A percentile compares a stretch with the other conserved stretches of the same genome.
Evolutionary conservation across 2,113 vertebrate genomes (phyloP).

Genomic region (Esox niger): DNA sequence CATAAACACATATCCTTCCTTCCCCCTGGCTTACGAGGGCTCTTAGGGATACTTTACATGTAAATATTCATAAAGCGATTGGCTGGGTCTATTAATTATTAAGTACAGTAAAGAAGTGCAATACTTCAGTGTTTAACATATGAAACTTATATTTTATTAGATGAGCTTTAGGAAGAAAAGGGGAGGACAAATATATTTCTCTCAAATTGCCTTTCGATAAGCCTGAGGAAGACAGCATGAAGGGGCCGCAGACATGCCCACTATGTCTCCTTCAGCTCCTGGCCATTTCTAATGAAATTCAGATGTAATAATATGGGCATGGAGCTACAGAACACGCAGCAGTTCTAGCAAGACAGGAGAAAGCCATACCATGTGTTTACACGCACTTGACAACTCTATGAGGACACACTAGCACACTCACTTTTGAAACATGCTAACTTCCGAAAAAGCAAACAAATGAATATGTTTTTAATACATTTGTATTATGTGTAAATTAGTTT

Average conservation of each 20-base stretch:
- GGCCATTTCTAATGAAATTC: slow-evolving; percentile 18
- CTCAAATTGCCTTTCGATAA: slow-evolving; percentile 25
- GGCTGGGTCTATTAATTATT: slow-evolving; percentile 73
- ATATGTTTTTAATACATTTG: neutral
- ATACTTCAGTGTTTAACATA: slow-evolving; percentile 62
- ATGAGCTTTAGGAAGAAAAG: slow-evolving; percentile 45
- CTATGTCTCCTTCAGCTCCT: slow-evolving; percentile 14
- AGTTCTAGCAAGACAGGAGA: neutral
- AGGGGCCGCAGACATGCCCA: slow-evolving; percentile 13
- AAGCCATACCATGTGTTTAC: neutral
- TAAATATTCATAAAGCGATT: slow-evolving; percentile 74
- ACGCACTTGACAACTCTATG: neutral
- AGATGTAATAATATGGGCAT: slow-evolving; percentile 26
- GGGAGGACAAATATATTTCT: slow-evolving; percentile 39
- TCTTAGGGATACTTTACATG: slow-evolving; percentile 73
- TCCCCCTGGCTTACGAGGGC: slow-evolving; percentile 67
- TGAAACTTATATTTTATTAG: slow-evolving; percentile 61
- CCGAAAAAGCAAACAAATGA: neutral
- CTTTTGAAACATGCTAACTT: neutral
- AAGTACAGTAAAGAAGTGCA: slow-evolving; percentile 65
- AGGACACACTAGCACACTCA: neutral
- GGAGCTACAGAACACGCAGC: slow-evolving; percentile 6
- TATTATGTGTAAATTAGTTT: neutral
- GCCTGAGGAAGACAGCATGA: slow-evolving; percentile 32
- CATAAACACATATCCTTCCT: slow-evolving; percentile 69